Percentiles rank a stretch among this genome's conserved stretches.
phyloP scores from a whole-genome alignment of 2,888 invertebrate genomes.

The Scotopteryx bipunctaria region DNA sequence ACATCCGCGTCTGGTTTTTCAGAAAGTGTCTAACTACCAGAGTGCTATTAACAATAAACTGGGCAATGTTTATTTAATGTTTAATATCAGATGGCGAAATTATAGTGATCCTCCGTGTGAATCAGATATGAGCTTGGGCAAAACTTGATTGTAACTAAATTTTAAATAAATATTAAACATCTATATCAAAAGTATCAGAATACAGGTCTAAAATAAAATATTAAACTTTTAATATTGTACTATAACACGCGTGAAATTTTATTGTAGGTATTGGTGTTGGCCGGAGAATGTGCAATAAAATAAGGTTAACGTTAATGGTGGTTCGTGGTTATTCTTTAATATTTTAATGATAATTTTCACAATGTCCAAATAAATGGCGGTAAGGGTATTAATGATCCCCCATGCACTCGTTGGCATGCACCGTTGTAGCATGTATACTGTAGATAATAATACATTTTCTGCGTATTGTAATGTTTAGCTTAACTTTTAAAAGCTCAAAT shows the following conservation, averaged over 20 bases:
- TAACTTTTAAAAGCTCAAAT: neutral
- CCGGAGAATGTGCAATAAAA: conserved; percentile 50
- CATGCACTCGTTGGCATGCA: conserved; percentile 76
- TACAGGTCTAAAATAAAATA: too few species aligned
- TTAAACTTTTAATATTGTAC: too few species aligned
- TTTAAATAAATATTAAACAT: too few species aligned
- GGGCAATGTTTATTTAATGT: too few species aligned
- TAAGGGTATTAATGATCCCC: conserved; percentile 73
- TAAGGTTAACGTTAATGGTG: neutral
- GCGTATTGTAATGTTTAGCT: neutral
- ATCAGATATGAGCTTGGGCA: too few species aligned
- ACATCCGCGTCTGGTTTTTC: too few species aligned
- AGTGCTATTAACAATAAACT: too few species aligned
- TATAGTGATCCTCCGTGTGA: too few species aligned
- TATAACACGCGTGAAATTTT: neutral
- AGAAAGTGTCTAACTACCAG: too few species aligned
- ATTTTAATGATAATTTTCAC: conserved; percentile 78
- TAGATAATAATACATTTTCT: neutral
- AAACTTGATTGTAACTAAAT: too few species aligned
- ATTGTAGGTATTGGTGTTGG: conserved; percentile 30
- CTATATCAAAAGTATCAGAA: too few species aligned
- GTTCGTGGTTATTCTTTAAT: neutral
- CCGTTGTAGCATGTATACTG: conserved; percentile 36
- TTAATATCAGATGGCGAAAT: too few species aligned
- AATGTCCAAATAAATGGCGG: conserved; percentile 77